Conservation (phyloP, 2,797 vertebrate genomes). For the Threskiornis aethiopicus region DNA sequence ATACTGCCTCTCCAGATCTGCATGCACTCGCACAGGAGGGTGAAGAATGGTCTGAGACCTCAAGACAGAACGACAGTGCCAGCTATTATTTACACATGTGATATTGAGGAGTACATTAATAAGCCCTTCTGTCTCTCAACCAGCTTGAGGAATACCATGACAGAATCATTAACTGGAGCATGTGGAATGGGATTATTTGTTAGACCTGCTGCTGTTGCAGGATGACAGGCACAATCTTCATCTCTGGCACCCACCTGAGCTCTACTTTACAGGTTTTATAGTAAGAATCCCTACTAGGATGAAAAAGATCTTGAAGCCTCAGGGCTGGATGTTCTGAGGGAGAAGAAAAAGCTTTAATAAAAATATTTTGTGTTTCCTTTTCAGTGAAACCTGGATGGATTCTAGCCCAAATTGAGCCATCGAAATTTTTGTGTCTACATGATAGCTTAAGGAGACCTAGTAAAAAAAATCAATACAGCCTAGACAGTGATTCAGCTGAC, state of each 20-base stretch:
- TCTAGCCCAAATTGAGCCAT: neutral
- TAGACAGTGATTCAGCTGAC: neutral
- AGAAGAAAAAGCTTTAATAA: neutral
- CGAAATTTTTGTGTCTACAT: neutral
- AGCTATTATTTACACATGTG: neutral
- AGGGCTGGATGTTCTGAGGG: neutral
- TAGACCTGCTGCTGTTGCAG: neutral
- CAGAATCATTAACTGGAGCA: neutral
- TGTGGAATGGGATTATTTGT: constrained; percentile 5
- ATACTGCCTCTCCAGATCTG: neutral
- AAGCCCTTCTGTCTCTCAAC: neutral
- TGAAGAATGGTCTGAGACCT: neutral
- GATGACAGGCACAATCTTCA: neutral
- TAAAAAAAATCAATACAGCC: neutral
- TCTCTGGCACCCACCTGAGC: neutral
- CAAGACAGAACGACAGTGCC: neutral
- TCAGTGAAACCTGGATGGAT: neutral
- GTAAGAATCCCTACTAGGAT: neutral
- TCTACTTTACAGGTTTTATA: neutral
- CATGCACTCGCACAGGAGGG: neutral
- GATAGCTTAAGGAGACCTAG: neutral
- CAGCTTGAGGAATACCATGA: neutral
- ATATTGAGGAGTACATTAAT: neutral
- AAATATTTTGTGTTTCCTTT: neutral
- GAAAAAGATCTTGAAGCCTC: neutral